Evolutionary conservation across 64 coral and sea anemone species (phyloP).

Genomic region (Actinia equina): DNA sequence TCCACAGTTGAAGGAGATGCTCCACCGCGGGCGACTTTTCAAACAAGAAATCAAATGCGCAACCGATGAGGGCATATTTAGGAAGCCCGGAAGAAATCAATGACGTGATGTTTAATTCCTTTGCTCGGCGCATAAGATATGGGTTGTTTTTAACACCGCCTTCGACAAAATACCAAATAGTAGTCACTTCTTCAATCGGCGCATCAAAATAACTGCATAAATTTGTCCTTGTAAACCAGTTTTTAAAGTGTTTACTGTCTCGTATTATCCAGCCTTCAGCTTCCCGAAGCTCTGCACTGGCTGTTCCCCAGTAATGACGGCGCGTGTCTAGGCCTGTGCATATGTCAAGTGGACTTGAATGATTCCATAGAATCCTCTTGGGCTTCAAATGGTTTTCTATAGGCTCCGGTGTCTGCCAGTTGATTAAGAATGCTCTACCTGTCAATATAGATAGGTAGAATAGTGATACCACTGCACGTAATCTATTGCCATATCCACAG

Average conservation of each 20-base stretch:
- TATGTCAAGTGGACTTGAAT: slow-evolving; percentile 21
- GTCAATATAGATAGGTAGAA: slow-evolving; percentile 52
- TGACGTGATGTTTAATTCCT: slow-evolving; percentile 46
- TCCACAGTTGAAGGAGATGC: slow-evolving; percentile 29
- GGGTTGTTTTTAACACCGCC: slow-evolving; percentile 55
- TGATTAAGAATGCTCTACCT: slow-evolving; percentile 58
- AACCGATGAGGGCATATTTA: slow-evolving; percentile 57
- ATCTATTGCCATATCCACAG: too few species aligned
- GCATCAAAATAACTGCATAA: slow-evolving; percentile 58
- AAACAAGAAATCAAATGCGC: too few species aligned
- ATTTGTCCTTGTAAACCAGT: slow-evolving; percentile 71
- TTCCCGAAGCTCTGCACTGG: slow-evolving; percentile 31
- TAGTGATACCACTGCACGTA: slow-evolving; percentile 42
- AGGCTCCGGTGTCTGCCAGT: slow-evolving; percentile 57
- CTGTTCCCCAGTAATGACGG: slow-evolving; percentile 55
- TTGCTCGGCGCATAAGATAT: slow-evolving; percentile 61
- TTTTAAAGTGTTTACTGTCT: slow-evolving; percentile 45
- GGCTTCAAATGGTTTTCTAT: slow-evolving; percentile 53
- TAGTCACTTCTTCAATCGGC: slow-evolving; percentile 64
- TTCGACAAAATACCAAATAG: slow-evolving; percentile 88
- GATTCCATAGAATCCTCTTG: slow-evolving; percentile 52
- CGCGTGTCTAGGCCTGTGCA: slow-evolving; percentile 39
- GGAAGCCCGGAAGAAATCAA: slow-evolving; percentile 45
- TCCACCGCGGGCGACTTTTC: slow-evolving; percentile 43
- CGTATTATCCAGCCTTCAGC: slow-evolving; percentile 61